Evolutionary conservation across 53 echinoderm and acorn worm species (phyloP), one percentile per base, ranked within the genome.

Genomic region (Luidia sarsii): DNA sequence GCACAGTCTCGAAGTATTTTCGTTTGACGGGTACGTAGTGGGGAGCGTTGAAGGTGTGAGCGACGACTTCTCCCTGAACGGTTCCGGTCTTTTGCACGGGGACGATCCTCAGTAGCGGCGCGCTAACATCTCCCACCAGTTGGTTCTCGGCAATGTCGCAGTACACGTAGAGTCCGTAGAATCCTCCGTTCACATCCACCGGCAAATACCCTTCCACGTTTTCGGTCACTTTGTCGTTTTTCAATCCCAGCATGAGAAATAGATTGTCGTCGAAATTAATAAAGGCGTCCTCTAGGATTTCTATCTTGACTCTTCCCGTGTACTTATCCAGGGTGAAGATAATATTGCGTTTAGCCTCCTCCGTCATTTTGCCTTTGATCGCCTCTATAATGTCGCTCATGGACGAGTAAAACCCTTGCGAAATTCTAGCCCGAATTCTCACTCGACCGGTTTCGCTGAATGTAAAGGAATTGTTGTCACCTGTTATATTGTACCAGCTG

Each of bases 1-100:
- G 57, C 27, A 89, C 83, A 0, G 70, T 70, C 1, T 83, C 73
- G 38, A 89, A 80, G 39, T 65, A 19, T 18, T 81, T 93, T 21
- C 48, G 79, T 52, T 57, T 71, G 13, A 93, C 86, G 18, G 86
- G 83, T 1, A 70, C 50, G 53, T 93, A 93, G 57, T 93, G 89
- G 1, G 75, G 79, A 1, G 25, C 71, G 28, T 50, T 49, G 53
- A 68, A 93, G 10, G 53, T 45, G 16, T 53, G 64, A 25, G 48
- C 39, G 6, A 91, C 34, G 16, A 80, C 64, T 2, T 70, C 16
- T 33, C 79, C 83, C 59, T 33, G 65, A 1, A 19, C 3, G 15
- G 46, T 48, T 1, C 54, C 39, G 21, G 67, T 59, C 1, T 33
- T 64, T 1, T 79, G 53, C 18, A 59, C 48, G 2, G 79, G 57